These are phyloP conservation scores for Andrena chrysosceles DNA, from an alignment of 2,888 invertebrate genomes.

Conservation along the genomic window DNA sequence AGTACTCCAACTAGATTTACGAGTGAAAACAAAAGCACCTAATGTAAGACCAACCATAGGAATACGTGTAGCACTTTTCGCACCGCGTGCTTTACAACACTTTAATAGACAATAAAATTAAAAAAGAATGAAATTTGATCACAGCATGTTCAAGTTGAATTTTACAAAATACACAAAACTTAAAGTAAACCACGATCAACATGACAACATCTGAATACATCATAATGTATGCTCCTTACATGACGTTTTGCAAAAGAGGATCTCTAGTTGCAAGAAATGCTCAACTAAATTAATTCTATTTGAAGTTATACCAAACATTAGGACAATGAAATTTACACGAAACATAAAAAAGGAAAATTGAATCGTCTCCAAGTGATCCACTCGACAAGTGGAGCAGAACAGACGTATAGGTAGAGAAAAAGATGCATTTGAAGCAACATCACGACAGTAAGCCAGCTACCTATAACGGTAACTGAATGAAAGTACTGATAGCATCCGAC, in stretches of 20 bases:
- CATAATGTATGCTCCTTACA: too few relatives aligned
- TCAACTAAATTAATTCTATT: background rate
- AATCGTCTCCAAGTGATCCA: background rate
- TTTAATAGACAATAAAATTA: too few relatives aligned
- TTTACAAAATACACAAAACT: too few relatives aligned
- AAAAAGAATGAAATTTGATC: too few relatives aligned
- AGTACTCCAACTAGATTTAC: background rate
- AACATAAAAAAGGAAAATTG: background rate
- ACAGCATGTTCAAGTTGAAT: too few relatives aligned
- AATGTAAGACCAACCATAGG: background rate
- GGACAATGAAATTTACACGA: background rate
- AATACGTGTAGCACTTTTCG: background rate
- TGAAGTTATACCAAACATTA: background rate
- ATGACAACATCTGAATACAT: too few relatives aligned
- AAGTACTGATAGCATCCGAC: slow-evolving; percentile 30
- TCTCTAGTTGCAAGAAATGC: background rate
- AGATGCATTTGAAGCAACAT: background rate
- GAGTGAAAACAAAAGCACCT: background rate
- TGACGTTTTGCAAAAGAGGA: too few relatives aligned
- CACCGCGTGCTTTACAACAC: background rate
- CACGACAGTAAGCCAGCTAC: slow-evolving; percentile 1
- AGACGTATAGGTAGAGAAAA: background rate
- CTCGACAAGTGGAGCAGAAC: background rate
- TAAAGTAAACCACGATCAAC: too few relatives aligned
- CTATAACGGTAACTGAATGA: slow-evolving; percentile 44